These are phyloP conservation scores for Psephotus haematonotus DNA, from an alignment of 2,113 vertebrate species.

Conservation along the genomic window DNA sequence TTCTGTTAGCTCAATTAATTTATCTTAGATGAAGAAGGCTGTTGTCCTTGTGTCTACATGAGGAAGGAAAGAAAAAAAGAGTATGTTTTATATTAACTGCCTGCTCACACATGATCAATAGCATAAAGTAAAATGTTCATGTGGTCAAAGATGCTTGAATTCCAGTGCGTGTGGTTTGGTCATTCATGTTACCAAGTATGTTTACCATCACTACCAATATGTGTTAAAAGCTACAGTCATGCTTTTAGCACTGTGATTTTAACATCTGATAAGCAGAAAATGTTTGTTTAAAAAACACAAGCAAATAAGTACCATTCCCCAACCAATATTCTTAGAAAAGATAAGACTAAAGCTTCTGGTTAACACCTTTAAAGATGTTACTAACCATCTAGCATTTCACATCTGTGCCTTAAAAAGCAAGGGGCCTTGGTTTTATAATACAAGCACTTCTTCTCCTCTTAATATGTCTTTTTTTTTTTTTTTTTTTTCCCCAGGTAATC, in stretches of 20 bases:
- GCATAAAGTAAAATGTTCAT: constrained; percentile 12
- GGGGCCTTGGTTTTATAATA: neutral
- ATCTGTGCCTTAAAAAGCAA: neutral
- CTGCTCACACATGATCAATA: neutral
- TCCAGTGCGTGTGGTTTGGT: constrained; percentile 20
- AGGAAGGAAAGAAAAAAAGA: neutral
- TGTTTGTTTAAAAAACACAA: constrained; percentile 9
- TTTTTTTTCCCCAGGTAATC: neutral
- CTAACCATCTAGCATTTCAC: neutral
- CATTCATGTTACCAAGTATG: neutral
- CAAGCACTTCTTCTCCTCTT: neutral
- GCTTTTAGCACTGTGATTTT: neutral
- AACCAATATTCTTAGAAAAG: neutral
- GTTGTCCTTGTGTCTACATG: neutral
- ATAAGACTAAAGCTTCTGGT: neutral
- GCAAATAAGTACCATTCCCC: neutral
- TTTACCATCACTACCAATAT: neutral
- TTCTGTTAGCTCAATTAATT: neutral
- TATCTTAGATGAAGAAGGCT: neutral
- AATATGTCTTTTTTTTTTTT: neutral
- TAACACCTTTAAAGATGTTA: neutral
- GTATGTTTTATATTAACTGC: neutral
- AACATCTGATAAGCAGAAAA: neutral
- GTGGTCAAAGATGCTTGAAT: constrained; percentile 4
- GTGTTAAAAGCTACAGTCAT: neutral